Evolutionary conservation across 2,113 vertebrate genomes (phyloP).

Genomic region (Edolisoma coerulescens): DNA sequence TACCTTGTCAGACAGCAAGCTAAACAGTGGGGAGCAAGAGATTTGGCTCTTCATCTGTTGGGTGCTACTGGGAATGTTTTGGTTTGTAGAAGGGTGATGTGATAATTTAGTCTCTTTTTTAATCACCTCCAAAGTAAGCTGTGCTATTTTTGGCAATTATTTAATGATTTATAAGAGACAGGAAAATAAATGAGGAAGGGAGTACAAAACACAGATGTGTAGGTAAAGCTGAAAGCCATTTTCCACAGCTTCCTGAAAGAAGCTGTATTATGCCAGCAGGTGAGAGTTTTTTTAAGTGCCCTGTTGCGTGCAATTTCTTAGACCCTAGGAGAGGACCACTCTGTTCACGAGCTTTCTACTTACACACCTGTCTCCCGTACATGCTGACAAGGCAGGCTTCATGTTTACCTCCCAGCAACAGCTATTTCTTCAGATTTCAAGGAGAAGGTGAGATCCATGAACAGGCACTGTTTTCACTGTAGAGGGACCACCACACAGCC

Average conservation of each 20-base stretch:
- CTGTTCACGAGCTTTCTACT: background rate
- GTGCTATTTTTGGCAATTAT: background rate
- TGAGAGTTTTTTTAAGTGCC: background rate
- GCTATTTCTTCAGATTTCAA: background rate
- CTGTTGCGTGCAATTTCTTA: background rate
- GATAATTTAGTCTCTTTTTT: background rate
- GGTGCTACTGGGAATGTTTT: background rate
- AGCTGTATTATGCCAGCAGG: background rate
- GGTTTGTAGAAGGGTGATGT: background rate
- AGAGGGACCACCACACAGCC: background rate
- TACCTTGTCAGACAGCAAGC: background rate
- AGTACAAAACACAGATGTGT: background rate
- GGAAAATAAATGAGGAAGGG: background rate
- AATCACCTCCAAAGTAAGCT: background rate
- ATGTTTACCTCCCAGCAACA: background rate
- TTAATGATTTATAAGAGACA: background rate
- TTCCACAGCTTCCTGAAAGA: background rate
- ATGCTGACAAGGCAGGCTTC: background rate
- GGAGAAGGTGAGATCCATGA: background rate
- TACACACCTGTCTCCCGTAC: background rate
- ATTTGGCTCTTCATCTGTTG: background rate
- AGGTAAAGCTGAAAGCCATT: background rate
- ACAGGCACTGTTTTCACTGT: background rate
- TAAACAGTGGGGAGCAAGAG: background rate
- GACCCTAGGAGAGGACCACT: background rate